Percentiles rank a stretch among this genome's conserved stretches.
Evolutionary conservation across 2,888 invertebrate species (phyloP).

Genomic region (Argyresthia albistria): DNA sequence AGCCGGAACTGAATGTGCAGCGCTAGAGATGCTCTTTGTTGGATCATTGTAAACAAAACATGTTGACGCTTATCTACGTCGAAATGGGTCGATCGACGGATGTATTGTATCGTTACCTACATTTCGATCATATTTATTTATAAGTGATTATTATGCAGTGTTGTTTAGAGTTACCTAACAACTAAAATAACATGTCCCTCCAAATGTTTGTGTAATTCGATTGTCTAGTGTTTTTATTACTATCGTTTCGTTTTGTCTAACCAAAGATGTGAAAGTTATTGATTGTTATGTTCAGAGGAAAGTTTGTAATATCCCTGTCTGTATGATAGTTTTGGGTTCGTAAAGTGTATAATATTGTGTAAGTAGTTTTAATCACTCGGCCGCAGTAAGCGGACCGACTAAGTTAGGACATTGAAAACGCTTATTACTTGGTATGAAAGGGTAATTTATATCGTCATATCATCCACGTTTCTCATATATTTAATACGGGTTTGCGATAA

Average conservation of each 20-base stretch:
- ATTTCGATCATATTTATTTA: conserved; percentile 62
- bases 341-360: conserved; percentile 50
- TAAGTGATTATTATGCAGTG: conserved; percentile 65
- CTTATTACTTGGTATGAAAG: conserved; percentile 74
- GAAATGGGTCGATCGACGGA: conserved; percentile 52
- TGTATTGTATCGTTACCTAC: conserved; percentile 58
- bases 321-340: conserved; percentile 64
- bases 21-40: neutral
- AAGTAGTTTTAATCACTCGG: conserved; percentile 61
- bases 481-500: conserved; percentile 73
- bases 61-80: conserved; percentile 63
- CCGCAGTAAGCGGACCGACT: conserved; percentile 53
- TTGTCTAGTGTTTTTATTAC: conserved; percentile 57
- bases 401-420: conserved; percentile 72
- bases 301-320: conserved; percentile 57
- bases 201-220: conserved; percentile 64
- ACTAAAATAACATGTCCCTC: conserved; percentile 66
- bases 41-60: conserved; percentile 25
- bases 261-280: conserved; percentile 56
- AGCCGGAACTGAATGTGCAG: neutral
- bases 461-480: conserved; percentile 73
- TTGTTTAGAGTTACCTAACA: conserved; percentile 66
- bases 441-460: conserved; percentile 74
- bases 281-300: conserved; percentile 44
- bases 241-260: conserved; percentile 63